Base-by-base conservation (phyloP, 2,113 vertebrate genomes). In the Tyto alba region DNA sequence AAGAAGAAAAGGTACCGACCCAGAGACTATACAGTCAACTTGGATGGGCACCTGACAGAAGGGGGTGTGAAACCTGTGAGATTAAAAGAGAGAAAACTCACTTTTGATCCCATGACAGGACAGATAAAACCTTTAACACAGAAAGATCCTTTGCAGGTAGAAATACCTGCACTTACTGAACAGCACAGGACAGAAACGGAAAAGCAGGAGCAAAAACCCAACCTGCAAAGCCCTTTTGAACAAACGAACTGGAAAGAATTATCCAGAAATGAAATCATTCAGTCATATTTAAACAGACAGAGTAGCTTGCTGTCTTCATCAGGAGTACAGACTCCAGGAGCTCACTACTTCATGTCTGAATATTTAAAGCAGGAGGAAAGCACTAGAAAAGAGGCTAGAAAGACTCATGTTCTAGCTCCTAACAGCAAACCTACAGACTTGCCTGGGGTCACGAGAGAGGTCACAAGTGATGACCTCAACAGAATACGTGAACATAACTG, bases 181-280 rank as follows among this genome's bases (percentile, higher is more conserved):
- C 96, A 96, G 86, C 98, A 97, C 93, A 99, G 99, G 98, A 99
- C 99, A 98, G 99, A 98, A 91, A 97, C 85, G 30, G 97, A 97
- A 47, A 98, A 98, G 95, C 98, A 97, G 71, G 98, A 98, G 96
- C 97, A 97, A 76, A 97, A 98, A 68, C 95, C 98, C 77, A 97
- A 96, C 93, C 97, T 98, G 89, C 98, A 98, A 95, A 99, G 98
- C 96, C 98, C 98, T 68, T 99, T 99, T 89, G 99, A 99, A 97
- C 99, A 99, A 97, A 99, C 98, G 32, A 99, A 99, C 98, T 99
- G 99, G 98, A 99, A 99, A 96, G 99, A 99, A 85, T 97, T 99
- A 88, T 99, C 99, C 7, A 98, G 98, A 94, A 99, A 99, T 0
- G 99, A 99, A 97, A 99, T 99, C 78, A 99, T 99, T 96, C 99